A percentile compares a stretch with the other conserved stretches of the same genome.
These are phyloP conservation scores for Melanargia galathea DNA, from an alignment of 2,888 invertebrate genomes.

Conservation along the genomic window DNA sequence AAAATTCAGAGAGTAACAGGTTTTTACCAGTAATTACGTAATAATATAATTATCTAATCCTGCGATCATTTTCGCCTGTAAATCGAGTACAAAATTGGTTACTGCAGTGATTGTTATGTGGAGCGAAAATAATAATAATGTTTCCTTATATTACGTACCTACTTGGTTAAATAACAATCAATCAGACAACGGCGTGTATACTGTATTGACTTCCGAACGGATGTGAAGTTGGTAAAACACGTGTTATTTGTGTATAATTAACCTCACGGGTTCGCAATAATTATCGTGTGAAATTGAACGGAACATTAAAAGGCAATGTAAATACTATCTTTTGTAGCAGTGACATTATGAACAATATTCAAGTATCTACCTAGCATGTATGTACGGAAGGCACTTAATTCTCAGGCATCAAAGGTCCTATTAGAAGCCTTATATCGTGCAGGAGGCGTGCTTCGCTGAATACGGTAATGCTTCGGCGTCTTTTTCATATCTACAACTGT, in stretches of 20 bases:
- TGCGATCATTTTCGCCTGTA: constrained; percentile 10
- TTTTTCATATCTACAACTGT: too few relatives aligned
- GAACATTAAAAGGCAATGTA: neutral
- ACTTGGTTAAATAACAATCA: constrained; percentile 45
- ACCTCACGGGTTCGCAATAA: neutral
- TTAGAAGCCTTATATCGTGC: too few relatives aligned
- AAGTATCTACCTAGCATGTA: too few relatives aligned
- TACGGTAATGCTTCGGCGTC: too few relatives aligned
- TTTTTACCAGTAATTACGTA: too few relatives aligned
- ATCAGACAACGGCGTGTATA: constrained; percentile 37
- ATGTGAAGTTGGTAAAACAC: constrained; percentile 27
- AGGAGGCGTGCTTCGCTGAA: too few relatives aligned
- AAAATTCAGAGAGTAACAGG: too few relatives aligned
- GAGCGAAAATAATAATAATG: constrained; percentile 22
- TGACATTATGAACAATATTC: neutral
- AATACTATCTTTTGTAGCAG: neutral
- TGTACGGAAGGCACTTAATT: too few relatives aligned
- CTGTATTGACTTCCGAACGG: constrained; percentile 37
- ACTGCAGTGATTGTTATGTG: constrained; percentile 18
- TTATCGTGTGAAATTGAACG: neutral
- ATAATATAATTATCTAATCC: neutral
- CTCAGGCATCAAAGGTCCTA: too few relatives aligned
- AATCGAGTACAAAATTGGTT: constrained; percentile 20
- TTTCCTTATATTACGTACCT: constrained; percentile 39
- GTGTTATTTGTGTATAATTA: constrained; percentile 28